Base-by-base conservation (phyloP, 1,140 invertebrate genomes). In the Musca vetustissima region DNA sequence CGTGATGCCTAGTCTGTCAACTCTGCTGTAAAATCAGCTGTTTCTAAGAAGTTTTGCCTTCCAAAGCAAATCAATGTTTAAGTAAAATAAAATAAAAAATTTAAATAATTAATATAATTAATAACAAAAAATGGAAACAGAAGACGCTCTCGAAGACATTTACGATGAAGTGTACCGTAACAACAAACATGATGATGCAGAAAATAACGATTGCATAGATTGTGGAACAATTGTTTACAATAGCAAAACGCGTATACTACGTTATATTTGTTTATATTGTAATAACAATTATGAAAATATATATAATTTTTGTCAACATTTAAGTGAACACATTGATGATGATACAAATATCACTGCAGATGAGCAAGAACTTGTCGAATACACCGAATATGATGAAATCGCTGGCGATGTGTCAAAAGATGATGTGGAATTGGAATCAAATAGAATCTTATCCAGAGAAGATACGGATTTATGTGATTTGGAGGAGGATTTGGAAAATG, bases 271-370 rank as follows among this genome's bases (percentile, higher is more conserved):
- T 28, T 43, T 36, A 2, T 67, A 43, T n/a, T 67, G 66, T 67
- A 52, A 57, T 17, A 57, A 43, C 55, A 52, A 47, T 7, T 53
- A 32, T 32, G 66, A 67, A 32, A 57, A 57, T 67, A 57, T 67
- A n/a, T 22, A 67, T 11, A 57, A 43, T 15, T 67, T 55, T 57
- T 67, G 66, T 24, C 50, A 67, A n/a, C 66, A 67, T 57, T 67
- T 67, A 67, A 67, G 66, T 36, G 32, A 55, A 67, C 66, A 67
- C 9, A 53, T 67, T n/a, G 55, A 55, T 32, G 66, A 67, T 22
- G n/a, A n/a, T n/a, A n/a, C n/a, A n/a, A 32, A 55, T 43, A 22
- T 52, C 17, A 7, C 17, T 17, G 17, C 9, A 22, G 52, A 53
- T 6, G 24, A 43, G 2, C 52, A 55, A 21, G 24, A 8, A 7